These are phyloP conservation scores for Drosophila hydei DNA, from an alignment of 1,140 invertebrate species.

Conservation along the genomic window DNA sequence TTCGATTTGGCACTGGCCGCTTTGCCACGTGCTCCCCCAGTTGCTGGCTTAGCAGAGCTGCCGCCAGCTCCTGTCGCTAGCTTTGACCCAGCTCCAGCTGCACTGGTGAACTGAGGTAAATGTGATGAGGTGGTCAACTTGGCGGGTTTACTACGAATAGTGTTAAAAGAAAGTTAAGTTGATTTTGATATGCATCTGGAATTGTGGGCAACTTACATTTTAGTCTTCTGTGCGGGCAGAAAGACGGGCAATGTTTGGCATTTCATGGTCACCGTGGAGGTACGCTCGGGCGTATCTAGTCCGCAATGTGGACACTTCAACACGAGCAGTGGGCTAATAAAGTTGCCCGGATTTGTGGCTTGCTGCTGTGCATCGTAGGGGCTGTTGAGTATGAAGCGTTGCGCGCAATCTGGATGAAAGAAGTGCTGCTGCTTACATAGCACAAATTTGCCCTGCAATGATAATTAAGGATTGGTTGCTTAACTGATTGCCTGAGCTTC, in stretches of 20 bases:
- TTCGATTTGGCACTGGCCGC: constrained; percentile 40
- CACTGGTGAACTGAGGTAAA: constrained; percentile 46
- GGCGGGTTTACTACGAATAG: constrained; percentile 57
- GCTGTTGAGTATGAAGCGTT: constrained; percentile 79
- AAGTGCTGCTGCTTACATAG: constrained; percentile 82
- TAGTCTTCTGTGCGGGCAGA: constrained; percentile 72
- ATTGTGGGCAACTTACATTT: constrained; percentile 53
- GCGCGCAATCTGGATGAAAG: constrained; percentile 82
- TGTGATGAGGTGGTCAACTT: constrained; percentile 69
- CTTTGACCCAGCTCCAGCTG: background rate
- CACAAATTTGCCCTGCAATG: constrained; percentile 76
- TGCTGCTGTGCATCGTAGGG: constrained; percentile 83
- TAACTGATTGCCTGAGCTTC: background rate
- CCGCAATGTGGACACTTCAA: constrained; percentile 92
- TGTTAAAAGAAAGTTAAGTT: background rate
- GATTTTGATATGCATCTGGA: background rate
- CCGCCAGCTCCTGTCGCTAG: background rate
- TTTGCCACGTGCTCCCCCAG: constrained; percentile 6
- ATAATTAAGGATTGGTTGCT: background rate
- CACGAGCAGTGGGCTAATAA: constrained; percentile 72
- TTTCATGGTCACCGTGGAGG: constrained; percentile 83
- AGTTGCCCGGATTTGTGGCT: constrained; percentile 44
- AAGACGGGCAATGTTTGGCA: constrained; percentile 82
- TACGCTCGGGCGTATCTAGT: constrained; percentile 85
- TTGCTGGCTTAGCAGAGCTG: background rate